phyloP scores from a whole-genome alignment of 2,888 invertebrate species.

The Brenthis hecate region DNA sequence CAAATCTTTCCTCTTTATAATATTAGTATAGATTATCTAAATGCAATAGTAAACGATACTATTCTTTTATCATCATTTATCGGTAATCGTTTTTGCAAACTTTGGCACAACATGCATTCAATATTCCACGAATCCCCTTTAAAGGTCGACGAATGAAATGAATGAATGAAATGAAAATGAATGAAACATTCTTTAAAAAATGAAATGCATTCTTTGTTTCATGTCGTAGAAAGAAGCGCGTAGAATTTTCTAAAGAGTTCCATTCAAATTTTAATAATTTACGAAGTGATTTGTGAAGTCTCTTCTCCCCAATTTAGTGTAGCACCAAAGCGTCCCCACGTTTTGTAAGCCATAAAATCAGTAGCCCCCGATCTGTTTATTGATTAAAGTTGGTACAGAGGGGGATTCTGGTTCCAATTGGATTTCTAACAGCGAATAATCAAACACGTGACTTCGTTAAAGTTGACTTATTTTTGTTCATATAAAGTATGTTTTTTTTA shows the following conservation, averaged over 20 bases:
- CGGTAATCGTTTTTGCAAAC: too few species aligned
- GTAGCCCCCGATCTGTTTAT: constrained; percentile 32
- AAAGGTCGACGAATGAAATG: not conserved
- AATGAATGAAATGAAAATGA: too few species aligned
- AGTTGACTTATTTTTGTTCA: constrained; percentile 1
- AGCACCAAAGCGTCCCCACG: constrained; percentile 23
- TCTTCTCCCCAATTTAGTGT: constrained; percentile 21
- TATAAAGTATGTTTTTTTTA: not conserved
- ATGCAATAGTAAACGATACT: too few species aligned
- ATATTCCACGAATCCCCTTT: not conserved
- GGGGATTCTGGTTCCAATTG: constrained; percentile 19
- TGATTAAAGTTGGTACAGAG: constrained; percentile 31
- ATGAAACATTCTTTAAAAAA: not conserved
- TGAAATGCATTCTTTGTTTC: not conserved
- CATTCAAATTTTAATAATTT: constrained; percentile 1
- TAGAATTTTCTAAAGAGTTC: constrained; percentile 1
- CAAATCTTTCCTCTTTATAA: too few species aligned
- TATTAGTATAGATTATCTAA: too few species aligned
- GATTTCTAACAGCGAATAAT: constrained; percentile 11
- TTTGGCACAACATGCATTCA: not conserved
- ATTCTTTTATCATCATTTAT: too few species aligned
- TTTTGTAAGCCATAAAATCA: constrained; percentile 27
- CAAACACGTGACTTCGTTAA: constrained; percentile 6
- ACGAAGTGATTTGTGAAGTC: not conserved
- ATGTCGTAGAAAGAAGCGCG: not conserved